phyloP scores from a whole-genome alignment of 2,113 vertebrate genomes.

The Panurus biarmicus region DNA sequence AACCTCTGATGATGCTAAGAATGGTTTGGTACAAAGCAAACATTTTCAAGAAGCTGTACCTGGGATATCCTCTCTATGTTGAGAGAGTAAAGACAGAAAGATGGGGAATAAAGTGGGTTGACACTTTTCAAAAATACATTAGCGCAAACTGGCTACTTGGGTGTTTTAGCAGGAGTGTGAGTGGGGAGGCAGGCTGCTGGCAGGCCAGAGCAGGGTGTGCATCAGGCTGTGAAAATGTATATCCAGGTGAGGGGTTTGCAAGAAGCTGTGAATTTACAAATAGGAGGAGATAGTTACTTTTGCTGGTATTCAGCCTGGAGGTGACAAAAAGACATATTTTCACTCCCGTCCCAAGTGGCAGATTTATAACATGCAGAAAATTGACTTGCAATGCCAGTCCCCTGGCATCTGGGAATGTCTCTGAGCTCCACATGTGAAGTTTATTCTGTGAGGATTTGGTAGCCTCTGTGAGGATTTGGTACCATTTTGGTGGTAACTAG shows the following conservation, averaged over 20 bases:
- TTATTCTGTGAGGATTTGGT: not conserved
- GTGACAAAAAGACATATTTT: not conserved
- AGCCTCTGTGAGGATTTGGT: not conserved
- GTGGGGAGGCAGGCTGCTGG: not conserved
- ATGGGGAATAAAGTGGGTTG: not conserved
- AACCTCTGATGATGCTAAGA: not conserved
- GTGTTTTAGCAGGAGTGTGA: not conserved
- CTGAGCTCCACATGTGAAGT: not conserved
- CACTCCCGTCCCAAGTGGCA: not conserved
- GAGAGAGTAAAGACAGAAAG: not conserved
- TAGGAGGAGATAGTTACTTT: not conserved
- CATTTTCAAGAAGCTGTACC: not conserved
- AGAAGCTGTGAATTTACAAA: not conserved
- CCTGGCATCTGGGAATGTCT: not conserved
- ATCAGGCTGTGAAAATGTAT: not conserved
- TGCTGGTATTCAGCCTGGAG: not conserved
- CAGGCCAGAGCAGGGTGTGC: rapidly evolving
- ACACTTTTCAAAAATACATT: not conserved
- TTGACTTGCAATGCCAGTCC: not conserved
- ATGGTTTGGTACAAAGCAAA: not conserved
- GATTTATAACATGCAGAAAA: not conserved
- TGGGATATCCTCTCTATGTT: not conserved
- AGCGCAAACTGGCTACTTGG: not conserved
- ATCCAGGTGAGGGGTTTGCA: not conserved
- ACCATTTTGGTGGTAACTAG: not conserved